Percentiles rank a stretch among this genome's conserved stretches.
Evolutionary conservation across 2,113 vertebrate species (phyloP).

Genomic region (Callipepla squamata): DNA sequence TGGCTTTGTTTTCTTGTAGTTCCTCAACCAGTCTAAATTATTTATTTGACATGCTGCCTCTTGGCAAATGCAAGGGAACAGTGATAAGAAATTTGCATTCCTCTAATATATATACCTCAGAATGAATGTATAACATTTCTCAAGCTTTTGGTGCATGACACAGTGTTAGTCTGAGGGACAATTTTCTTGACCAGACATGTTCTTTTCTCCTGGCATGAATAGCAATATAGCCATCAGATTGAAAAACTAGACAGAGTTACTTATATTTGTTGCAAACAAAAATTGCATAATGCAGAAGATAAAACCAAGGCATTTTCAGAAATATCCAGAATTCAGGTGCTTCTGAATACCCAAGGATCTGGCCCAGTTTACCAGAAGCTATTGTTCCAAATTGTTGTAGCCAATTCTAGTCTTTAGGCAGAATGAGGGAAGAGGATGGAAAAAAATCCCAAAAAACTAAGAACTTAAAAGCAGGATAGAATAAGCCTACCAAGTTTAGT

Average conservation of each 20-base stretch:
- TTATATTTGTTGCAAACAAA: background rate
- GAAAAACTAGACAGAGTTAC: background rate
- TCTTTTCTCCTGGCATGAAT: constrained; percentile 10
- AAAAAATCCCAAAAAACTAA: background rate
- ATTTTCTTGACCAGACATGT: background rate
- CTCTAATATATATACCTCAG: constrained; percentile 16
- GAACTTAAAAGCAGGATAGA: background rate
- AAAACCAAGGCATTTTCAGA: background rate
- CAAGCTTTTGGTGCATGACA: constrained; percentile 22
- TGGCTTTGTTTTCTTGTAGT: constrained; percentile 76
- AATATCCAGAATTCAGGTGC: background rate
- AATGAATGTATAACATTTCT: background rate
- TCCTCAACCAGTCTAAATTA: constrained; percentile 76
- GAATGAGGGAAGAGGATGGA: background rate
- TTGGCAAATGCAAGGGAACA: constrained; percentile 71
- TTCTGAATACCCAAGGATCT: background rate
- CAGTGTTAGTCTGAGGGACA: background rate
- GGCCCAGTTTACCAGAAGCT: background rate
- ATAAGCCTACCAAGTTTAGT: background rate
- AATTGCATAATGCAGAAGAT: background rate
- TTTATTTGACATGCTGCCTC: constrained; percentile 79
- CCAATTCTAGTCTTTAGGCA: background rate
- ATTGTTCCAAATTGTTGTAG: background rate
- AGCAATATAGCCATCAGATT: background rate
- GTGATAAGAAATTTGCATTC: constrained; percentile 67